Conservation (phyloP, 2,113 vertebrate species). For the Corythoichthys intestinalis region DNA sequence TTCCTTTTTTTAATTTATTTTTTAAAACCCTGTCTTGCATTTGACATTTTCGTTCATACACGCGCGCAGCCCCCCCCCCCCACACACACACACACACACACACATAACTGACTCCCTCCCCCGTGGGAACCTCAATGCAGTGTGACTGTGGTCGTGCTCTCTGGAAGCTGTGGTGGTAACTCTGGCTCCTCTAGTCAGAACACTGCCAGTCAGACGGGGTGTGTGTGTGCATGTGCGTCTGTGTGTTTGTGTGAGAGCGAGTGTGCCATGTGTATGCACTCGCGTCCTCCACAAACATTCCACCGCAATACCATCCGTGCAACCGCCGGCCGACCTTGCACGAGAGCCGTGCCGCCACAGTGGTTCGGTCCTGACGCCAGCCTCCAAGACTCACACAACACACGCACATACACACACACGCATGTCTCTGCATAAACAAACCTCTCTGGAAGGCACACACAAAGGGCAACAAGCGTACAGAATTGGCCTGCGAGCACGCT, state of each 20-base stretch:
- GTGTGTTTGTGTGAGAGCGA: slow-evolving; percentile 39
- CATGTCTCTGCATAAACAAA: slow-evolving; percentile 50
- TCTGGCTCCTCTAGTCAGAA: slow-evolving; percentile 61
- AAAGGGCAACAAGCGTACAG: not conserved
- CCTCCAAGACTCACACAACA: slow-evolving; percentile 52
- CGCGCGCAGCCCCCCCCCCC: not conserved
- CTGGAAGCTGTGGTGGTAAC: slow-evolving; percentile 74
- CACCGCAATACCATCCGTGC: slow-evolving; percentile 62
- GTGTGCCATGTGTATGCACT: slow-evolving; percentile 33
- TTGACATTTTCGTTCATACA: not conserved
- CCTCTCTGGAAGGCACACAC: slow-evolving; percentile 28
- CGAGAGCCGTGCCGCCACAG: slow-evolving; percentile 64
- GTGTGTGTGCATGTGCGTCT: slow-evolving; percentile 9
- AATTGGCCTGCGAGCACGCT: slow-evolving; percentile 32
- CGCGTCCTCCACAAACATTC: slow-evolving; percentile 64
- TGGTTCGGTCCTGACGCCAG: slow-evolving; percentile 65
- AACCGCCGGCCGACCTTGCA: slow-evolving; percentile 65
- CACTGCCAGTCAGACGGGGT: slow-evolving; percentile 3
- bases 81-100: slow-evolving; percentile 2
- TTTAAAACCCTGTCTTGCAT: not conserved
- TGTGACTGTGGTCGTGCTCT: slow-evolving; percentile 74
- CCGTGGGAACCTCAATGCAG: slow-evolving; percentile 72
- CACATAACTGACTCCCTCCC: slow-evolving; percentile 44
- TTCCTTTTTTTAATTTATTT: not conserved
- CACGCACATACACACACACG: slow-evolving; percentile 35